These are phyloP conservation scores for Tragelaphus buxtoni DNA, from an alignment of 2,113 vertebrate species.

Conservation along the genomic window DNA sequence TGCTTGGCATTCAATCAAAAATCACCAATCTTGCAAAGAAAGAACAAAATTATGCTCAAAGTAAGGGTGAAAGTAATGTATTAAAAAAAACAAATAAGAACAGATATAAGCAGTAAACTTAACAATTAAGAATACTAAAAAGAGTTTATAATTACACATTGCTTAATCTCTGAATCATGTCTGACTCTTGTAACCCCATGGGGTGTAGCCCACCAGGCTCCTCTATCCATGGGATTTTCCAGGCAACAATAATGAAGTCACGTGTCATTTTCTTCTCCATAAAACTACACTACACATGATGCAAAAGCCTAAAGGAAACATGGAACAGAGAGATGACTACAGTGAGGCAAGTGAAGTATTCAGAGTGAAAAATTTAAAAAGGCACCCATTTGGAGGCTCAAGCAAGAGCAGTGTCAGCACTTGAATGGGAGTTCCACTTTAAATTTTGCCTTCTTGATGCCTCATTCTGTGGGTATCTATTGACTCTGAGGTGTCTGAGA, in stretches of 20 bases:
- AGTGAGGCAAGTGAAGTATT: background rate
- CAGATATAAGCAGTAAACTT: background rate
- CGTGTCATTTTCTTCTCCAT: background rate
- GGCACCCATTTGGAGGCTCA: background rate
- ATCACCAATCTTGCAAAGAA: background rate
- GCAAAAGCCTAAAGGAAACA: background rate
- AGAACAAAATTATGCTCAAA: background rate
- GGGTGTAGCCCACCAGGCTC: background rate
- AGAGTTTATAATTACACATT: background rate
- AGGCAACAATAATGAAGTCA: background rate
- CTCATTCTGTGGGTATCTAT: background rate
- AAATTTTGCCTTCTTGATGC: background rate
- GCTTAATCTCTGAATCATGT: background rate
- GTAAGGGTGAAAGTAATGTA: background rate
- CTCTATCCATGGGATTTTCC: background rate
- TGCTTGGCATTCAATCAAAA: background rate
- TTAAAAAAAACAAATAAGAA: background rate
- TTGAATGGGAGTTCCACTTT: background rate
- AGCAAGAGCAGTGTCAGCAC: background rate
- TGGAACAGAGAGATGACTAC: background rate
- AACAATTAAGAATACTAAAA: background rate
- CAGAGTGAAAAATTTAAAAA: background rate
- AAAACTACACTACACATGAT: background rate
- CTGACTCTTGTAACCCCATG: background rate
- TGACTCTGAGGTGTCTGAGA: background rate